Evolutionary conservation across 2,113 vertebrate species (phyloP), one percentile per base, ranked within the genome.

Genomic region (Oryzias celebensis): DNA sequence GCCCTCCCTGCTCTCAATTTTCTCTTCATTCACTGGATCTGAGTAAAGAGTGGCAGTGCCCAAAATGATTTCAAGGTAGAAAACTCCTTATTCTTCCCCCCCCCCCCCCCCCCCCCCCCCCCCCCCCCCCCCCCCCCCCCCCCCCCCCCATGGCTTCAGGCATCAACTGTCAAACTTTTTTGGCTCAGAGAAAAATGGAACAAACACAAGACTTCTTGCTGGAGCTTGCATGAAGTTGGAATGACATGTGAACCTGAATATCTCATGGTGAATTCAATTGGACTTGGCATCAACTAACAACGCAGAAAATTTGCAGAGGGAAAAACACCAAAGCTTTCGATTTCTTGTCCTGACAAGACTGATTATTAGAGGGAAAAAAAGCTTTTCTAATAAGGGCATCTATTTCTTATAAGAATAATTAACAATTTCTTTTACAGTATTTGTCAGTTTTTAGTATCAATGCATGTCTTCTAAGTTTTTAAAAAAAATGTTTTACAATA

Each of bases 301-400:
- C 64, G 62, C 45, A 65, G 41, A 36, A 60, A 57, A 52, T 45
- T 56, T 71, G 68, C 73, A 75, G 73, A 56, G 77, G 57, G 53
- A 64, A 66, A 62, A 57, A 59, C 64, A 77, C 62, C 81, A 52
- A 73, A 73, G 78, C 24, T 70, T 65, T 71, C 60, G 58, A 66
- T 78, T 73, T 23, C 75, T 77, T 78, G 55, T 74, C 79, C 17
- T 84, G 75, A 86, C 77, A 82, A 63, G 73, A 83, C 68, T 83
- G 77, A 71, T 86, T 86, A 80, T 77, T 79, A 81, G 83, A 75
- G 77, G 70, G 62, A 65, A 82, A 77, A 78, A 68, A 81, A 78
- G 68, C 77, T 52, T 51, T 84, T 81, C 80, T 60, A 62, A 45
- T 60, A 77, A 71, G 65, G 66, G 74, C 61, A 46, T 68, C 68